Evolutionary conservation across 2,797 vertebrate species (phyloP).

Genomic region (Channallabes apus): DNA sequence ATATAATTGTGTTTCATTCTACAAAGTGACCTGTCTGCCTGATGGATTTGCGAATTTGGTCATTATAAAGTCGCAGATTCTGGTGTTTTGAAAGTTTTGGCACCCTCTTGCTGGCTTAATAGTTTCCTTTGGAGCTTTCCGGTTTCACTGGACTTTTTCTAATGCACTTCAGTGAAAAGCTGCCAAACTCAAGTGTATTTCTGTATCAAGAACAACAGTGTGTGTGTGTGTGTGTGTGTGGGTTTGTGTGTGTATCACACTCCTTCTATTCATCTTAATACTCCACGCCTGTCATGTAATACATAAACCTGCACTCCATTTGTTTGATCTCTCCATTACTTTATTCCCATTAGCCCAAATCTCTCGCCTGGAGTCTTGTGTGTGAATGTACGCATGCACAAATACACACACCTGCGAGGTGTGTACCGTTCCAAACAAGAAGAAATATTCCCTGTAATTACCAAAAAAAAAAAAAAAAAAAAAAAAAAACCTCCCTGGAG

Average conservation of each 20-base stretch:
- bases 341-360: slow-evolving; percentile 30
- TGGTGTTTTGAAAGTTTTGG: background rate
- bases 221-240: background rate
- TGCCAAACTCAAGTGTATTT: background rate
- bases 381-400: background rate
- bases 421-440: slow-evolving; percentile 27
- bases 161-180: background rate
- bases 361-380: slow-evolving; percentile 28
- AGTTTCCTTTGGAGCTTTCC: background rate
- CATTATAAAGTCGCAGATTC: background rate
- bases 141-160: background rate
- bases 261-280: slow-evolving; percentile 38
- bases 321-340: slow-evolving; percentile 30
- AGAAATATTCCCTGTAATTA: slow-evolving; percentile 35
- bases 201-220: background rate
- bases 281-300: slow-evolving; percentile 8
- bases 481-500: slow-evolving; percentile 19
- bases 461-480: background rate
- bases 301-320: slow-evolving; percentile 9
- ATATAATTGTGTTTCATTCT: background rate
- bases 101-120: background rate
- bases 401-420: slow-evolving; percentile 11
- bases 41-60: background rate
- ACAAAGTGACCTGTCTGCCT: background rate
- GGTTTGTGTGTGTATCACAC: background rate